These are phyloP conservation scores for Teinopalpus imperialis DNA, from an alignment of 2,888 invertebrate species.

Conservation along the genomic window DNA sequence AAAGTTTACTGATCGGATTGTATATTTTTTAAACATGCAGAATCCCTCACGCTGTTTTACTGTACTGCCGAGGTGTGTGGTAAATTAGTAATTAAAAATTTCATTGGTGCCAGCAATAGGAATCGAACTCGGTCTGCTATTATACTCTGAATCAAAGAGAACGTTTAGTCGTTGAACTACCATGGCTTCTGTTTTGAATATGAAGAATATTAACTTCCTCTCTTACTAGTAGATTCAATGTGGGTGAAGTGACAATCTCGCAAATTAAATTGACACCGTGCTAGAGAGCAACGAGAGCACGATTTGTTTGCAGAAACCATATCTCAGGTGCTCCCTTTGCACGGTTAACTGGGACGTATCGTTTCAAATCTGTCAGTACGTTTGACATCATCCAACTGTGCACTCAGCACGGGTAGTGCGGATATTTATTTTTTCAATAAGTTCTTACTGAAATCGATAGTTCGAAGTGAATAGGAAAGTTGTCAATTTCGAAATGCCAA, in stretches of 20 bases:
- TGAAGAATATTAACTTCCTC: neutral
- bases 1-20: too few species aligned
- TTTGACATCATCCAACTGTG: slow-evolving; percentile 45
- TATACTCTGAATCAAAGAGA: neutral
- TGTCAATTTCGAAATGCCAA: slow-evolving; percentile 44
- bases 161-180: slow-evolving; percentile 8
- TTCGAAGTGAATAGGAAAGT: slow-evolving; percentile 19
- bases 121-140: too few species aligned
- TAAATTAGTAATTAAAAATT: too few species aligned
- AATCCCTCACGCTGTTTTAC: too few species aligned
- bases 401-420: slow-evolving; percentile 34
- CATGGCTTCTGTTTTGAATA: slow-evolving; percentile 2
- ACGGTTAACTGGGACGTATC: slow-evolving; percentile 60
- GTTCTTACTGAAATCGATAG: slow-evolving; percentile 17
- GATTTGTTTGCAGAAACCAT: slow-evolving; percentile 68
- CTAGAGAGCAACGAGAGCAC: slow-evolving; percentile 49
- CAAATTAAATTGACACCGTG: slow-evolving; percentile 71
- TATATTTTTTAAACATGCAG: too few species aligned
- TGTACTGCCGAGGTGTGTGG: too few species aligned
- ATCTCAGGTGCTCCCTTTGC: slow-evolving; percentile 58
- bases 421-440: slow-evolving; percentile 30
- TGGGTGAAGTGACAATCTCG: slow-evolving; percentile 36
- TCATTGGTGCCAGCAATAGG: too few species aligned
- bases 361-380: slow-evolving; percentile 55
- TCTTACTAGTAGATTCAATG: slow-evolving; percentile 16